A percentile compares a stretch with the other conserved stretches of the same genome.
Evolutionary conservation across 2,797 vertebrate genomes (phyloP).

Genomic region (Pteropus rufus): DNA sequence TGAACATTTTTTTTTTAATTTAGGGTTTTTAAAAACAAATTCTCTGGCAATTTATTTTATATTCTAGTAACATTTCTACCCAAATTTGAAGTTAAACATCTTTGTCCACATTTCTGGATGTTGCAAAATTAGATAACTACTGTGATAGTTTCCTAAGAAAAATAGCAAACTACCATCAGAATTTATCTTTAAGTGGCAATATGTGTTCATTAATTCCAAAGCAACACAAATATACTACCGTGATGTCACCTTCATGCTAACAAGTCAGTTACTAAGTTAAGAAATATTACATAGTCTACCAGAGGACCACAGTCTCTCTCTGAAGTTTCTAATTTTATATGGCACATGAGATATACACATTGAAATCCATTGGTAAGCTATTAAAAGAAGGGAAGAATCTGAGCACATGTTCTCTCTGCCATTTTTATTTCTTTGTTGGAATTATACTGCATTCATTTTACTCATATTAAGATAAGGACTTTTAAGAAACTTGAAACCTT

Average conservation of each 20-base stretch:
- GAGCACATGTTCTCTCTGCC: neutral
- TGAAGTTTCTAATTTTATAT: slow-evolving; percentile 9
- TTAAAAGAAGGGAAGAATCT: neutral
- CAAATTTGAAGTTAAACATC: slow-evolving; percentile 23
- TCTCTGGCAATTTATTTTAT: neutral
- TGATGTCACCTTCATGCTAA: slow-evolving; percentile 13
- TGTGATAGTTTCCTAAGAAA: neutral
- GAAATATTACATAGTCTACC: slow-evolving; percentile 11
- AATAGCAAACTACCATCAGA: neutral
- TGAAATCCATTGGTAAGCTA: neutral
- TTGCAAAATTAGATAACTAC: neutral
- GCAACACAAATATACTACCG: neutral
- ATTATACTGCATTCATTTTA: neutral
- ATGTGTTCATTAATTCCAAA: neutral
- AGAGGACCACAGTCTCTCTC: neutral
- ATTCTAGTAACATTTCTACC: neutral
- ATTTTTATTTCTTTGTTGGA: slow-evolving; percentile 17
- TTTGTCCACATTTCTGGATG: neutral
- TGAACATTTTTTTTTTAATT: neutral
- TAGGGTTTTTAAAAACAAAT: neutral
- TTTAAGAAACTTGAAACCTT: slow-evolving; percentile 13
- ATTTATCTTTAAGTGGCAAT: neutral
- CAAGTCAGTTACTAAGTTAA: neutral
- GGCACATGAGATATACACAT: neutral
- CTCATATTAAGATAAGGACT: neutral